Conservation (phyloP, 2,113 vertebrate species). For the Ovis aries region DNA sequence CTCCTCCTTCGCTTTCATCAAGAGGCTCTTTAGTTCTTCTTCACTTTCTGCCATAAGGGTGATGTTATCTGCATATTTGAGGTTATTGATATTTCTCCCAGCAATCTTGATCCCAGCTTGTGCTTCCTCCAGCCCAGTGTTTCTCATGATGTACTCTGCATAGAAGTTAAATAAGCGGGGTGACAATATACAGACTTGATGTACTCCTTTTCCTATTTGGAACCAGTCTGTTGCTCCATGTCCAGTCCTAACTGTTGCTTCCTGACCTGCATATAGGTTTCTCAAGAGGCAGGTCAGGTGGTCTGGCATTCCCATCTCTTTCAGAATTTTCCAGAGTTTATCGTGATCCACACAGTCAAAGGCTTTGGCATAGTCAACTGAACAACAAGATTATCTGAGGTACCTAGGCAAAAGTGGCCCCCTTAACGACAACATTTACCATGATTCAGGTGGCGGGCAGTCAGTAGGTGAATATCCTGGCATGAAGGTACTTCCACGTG, state of each 20-base stretch:
- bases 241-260: neutral
- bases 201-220: neutral
- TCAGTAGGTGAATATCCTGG: neutral
- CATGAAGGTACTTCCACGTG: neutral
- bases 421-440: neutral
- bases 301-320: neutral
- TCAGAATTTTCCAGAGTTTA: neutral
- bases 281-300: neutral
- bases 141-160: neutral
- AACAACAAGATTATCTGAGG: neutral
- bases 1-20: no score
- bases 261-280: neutral
- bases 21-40: no score
- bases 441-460: neutral
- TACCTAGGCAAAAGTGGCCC: neutral
- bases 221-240: neutral
- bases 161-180: neutral
- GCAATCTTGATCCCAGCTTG: neutral
- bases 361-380: neutral
- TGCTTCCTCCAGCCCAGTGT: neutral
- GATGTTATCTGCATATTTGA: neutral
- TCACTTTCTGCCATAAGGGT: neutral
- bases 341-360: neutral
- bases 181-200: neutral
- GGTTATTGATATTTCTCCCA: neutral